phyloP scores from a whole-genome alignment of 2,113 vertebrate species.

The Scopus umbretta region DNA sequence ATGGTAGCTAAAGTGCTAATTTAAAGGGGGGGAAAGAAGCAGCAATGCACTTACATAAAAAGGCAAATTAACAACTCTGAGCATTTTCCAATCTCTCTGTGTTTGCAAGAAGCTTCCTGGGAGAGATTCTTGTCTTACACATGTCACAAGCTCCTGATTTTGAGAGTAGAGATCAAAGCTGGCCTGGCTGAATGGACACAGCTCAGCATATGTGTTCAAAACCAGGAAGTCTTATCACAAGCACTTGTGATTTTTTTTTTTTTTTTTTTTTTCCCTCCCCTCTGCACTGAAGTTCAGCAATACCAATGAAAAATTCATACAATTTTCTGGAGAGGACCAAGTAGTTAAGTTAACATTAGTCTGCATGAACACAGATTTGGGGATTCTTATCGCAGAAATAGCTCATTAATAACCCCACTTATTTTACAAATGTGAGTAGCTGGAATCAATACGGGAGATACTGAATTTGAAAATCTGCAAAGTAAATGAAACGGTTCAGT shows the following conservation, averaged over 20 bases:
- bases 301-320: not conserved
- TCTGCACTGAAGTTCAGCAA: not conserved
- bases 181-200: not conserved
- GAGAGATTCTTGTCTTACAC: not conserved
- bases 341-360: not conserved
- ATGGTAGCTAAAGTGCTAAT: not conserved
- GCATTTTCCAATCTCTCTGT: not conserved
- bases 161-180: not conserved
- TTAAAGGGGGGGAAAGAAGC: not conserved
- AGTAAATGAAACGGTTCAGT: fast-evolving
- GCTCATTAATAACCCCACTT: not conserved
- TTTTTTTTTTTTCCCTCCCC: fast-evolving
- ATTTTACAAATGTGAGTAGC: not conserved
- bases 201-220: not conserved
- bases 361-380: not conserved
- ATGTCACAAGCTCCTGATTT: not conserved
- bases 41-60: not conserved
- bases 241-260: too few species aligned
- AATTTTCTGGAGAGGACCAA: not conserved
- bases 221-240: too few species aligned
- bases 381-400: not conserved
- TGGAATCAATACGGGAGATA: not conserved
- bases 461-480: not conserved
- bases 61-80: not conserved
- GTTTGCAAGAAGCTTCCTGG: not conserved